phyloP scores from a whole-genome alignment of 2,113 vertebrate species.

The Chionis minor region DNA sequence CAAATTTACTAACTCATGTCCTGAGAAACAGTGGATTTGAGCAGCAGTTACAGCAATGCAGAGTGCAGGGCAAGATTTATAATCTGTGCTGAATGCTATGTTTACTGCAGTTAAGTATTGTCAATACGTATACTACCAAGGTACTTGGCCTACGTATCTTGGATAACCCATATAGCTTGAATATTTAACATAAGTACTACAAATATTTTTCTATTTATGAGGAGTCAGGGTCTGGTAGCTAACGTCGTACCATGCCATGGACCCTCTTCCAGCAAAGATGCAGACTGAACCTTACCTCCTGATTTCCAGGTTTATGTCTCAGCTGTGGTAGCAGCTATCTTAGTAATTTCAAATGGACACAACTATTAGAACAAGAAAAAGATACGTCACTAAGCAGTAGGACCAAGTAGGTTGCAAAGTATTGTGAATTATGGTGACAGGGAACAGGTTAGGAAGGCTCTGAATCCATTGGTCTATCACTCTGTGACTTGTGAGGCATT shows the following conservation, averaged over 20 bases:
- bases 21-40: background rate
- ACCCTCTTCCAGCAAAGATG: background rate
- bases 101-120: background rate
- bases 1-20: background rate
- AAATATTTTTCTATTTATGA: background rate
- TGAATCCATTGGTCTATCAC: background rate
- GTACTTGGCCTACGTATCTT: background rate
- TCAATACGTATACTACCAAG: background rate
- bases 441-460: background rate
- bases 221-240: background rate
- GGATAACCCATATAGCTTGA: background rate
- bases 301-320: background rate
- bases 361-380: background rate
- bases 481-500: background rate
- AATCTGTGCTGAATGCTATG: background rate
- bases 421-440: background rate
- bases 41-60: background rate
- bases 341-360: background rate
- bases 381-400: background rate
- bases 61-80: background rate
- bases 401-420: background rate
- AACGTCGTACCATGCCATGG: no score
- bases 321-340: background rate
- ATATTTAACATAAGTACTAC: background rate
- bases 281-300: background rate